Base-by-base conservation (phyloP, 2,797 vertebrate genomes). In the Amazona finschi region DNA sequence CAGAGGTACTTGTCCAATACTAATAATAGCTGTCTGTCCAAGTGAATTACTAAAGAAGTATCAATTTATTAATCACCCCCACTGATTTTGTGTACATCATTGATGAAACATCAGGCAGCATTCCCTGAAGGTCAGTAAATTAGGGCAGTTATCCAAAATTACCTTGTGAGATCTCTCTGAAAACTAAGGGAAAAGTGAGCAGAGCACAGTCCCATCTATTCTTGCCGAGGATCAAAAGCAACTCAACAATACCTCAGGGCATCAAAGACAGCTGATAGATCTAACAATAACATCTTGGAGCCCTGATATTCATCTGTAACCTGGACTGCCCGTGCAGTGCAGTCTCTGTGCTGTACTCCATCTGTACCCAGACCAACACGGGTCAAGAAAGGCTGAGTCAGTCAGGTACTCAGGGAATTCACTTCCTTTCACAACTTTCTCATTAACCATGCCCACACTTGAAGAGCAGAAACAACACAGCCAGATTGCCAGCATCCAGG, bases 191-290 rank as follows among this genome's bases (percentile, higher is more conserved):
- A 86, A 96, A 95, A 95, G 94, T 71, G 89, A 96, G 74, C 80
- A 61, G 89, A 96, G 92, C 94, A 85, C 71, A 96, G 95, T 94
- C 94, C 95, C 77, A 94, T 94, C 95, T 96, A 95, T 95, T 96
- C 95, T 96, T 90, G 71, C 80, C 0, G 39, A 86, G 93, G 94
- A 95, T 96, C 93, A 96, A 96, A 96, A 95, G 88, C 91, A 87
- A 19, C 88, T 96, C 95, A 94, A 95, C 95, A 97, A 96, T 96
- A 97, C 91, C 94, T 96, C 93, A 75, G 91, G 91, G 94, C 93
- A 96, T 95, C 95, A 97, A 96, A 97, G 95, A 93, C 93, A 94
- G 91, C 87, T 90, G 95, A 95, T 89, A 94, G 96, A 96, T 96
- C 95, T 97, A 94, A 96, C 94, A 96, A 94, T 94, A 96, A 96